Evolutionary conservation across 2,888 invertebrate species (phyloP), one percentile per base, ranked within the genome.

Genomic region (Habrosyne pyritoides): DNA sequence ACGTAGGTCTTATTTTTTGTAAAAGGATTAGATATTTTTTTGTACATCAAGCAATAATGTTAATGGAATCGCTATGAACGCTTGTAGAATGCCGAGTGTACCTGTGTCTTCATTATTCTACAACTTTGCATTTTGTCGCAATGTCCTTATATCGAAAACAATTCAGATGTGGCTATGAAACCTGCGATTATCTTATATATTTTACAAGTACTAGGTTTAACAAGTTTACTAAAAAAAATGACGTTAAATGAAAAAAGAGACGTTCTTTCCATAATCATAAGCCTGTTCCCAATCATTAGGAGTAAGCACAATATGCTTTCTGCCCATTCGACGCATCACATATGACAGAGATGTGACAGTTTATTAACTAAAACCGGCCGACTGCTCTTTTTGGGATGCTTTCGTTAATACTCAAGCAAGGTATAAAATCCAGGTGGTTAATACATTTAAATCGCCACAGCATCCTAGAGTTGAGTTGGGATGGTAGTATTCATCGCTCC

Each of bases 71-170:
- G 42, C n/a, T 42, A n/a, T 42, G 42, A 7, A 18, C 8, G 14
- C 5, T 42, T 18, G 42, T 8, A 18, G 14, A 42, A 18, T 42
- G 42, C n/a, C n/a, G n/a, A 18, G 42, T 2, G 12, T 42, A 42
- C 42, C 42, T 42, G 8, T 42, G 42, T 18, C 42, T 42, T 42
- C 42, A 42, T 42, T 42, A 42, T 42, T 42, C 42, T 42, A n/a
- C 36, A 42, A 42, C 36, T 42, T 18, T 14, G 36, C 42, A 42
- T 42, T 42, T 42, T 36, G 36, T 36, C 14, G 36, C 36, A 0
- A 36, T 36, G n/a, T 36, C 18, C 14, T 42, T 42, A 42, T 42
- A 42, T 42, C n/a, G 42, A 18, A 42, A 18, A 42, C 42, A 42
- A 18, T 42, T 42, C 14, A 2, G 12, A 2, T 42, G 42, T 18